A percentile compares a stretch with the other conserved stretches of the same genome.
Evolutionary conservation across 2,888 invertebrate species (phyloP).

Genomic region (Entomobrya proxima): DNA sequence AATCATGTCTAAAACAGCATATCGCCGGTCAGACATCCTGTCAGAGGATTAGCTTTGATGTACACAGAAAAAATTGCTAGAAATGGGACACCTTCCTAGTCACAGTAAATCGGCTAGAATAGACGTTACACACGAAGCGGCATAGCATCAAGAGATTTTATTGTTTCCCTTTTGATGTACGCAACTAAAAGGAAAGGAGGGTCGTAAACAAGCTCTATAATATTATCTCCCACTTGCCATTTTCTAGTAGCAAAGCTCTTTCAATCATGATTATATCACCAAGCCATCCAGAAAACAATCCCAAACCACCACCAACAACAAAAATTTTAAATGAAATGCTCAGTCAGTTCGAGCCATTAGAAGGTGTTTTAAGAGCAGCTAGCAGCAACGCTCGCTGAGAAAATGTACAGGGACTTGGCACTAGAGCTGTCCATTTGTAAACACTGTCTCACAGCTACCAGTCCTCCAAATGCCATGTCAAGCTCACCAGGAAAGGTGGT

Average conservation of each 20-base stretch:
- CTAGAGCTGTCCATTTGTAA: no score
- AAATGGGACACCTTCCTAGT: no score
- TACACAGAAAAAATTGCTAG: no score
- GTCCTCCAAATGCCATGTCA: no score
- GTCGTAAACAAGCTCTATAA: neutral
- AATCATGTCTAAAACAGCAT: no score
- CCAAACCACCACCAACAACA: no score
- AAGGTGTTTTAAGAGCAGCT: neutral
- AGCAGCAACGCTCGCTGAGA: neutral
- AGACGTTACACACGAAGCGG: neutral
- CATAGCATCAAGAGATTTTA: no score
- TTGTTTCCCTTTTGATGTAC: neutral
- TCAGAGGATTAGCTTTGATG: no score
- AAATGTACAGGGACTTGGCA: neutral
- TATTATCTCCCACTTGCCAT: constrained; percentile 3
- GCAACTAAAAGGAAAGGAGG: neutral
- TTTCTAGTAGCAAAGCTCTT: neutral
- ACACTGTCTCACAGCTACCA: no score
- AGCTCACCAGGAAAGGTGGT: neutral
- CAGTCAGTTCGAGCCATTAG: no score
- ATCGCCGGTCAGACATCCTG: no score
- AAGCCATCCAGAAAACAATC: neutral
- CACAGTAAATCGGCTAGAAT: constrained; percentile 13
- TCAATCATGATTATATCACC: neutral
- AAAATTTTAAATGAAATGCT: neutral